Evolutionary conservation across 2,113 vertebrate genomes (phyloP).

Genomic region (Coturnix japonica): DNA sequence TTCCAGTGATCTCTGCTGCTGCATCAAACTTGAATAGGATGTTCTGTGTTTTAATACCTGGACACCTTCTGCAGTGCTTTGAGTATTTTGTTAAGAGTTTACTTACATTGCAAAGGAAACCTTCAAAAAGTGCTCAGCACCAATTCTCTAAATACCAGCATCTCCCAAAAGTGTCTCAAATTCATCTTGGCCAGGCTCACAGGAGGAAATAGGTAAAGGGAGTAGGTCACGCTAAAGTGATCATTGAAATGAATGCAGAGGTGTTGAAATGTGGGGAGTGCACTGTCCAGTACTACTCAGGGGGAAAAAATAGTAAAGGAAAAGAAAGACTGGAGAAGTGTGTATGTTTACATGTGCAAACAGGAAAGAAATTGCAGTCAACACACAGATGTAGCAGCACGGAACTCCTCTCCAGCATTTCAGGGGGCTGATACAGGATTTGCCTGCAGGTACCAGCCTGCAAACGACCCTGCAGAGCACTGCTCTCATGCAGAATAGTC

Average conservation of each 20-base stretch:
- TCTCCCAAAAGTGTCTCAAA: not conserved
- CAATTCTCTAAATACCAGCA: not conserved
- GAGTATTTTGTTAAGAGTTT: not conserved
- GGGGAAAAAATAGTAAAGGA: not conserved
- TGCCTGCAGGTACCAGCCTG: not conserved
- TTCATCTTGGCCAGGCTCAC: not conserved
- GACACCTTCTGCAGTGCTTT: not conserved
- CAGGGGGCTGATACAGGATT: accelerated
- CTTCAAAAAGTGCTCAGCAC: not conserved
- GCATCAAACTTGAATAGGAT: not conserved
- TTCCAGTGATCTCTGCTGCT: not conserved
- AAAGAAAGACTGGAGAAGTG: not conserved
- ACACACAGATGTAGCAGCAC: not conserved
- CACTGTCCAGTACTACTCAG: not conserved
- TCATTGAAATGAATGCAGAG: not conserved
- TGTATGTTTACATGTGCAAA: not conserved
- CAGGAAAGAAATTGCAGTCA: not conserved
- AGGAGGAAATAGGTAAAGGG: constrained; percentile 1
- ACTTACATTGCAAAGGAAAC: not conserved
- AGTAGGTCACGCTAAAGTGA: not conserved
- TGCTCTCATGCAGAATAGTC: accelerated
- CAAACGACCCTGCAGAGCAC: accelerated
- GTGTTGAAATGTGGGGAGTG: not conserved
- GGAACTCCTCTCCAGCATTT: not conserved
- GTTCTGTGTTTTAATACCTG: not conserved